A percentile compares a stretch with the other conserved stretches of the same genome.
Evolutionary conservation across 92 coral and sea anemone species (phyloP).

Genomic region (Parazoanthus swiftii): DNA sequence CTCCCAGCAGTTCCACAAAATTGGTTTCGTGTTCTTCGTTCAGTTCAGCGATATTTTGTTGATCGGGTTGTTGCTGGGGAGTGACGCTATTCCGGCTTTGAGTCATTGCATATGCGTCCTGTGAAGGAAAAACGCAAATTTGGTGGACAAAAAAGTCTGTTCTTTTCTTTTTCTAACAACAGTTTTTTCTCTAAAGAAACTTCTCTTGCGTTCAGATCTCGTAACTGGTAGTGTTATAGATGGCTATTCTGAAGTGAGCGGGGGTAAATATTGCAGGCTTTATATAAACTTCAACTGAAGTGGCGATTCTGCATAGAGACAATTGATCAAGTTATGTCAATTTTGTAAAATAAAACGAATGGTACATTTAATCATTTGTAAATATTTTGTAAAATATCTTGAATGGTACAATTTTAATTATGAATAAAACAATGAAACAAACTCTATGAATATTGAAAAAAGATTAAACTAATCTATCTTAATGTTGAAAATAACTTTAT

Average conservation of each 20-base stretch:
- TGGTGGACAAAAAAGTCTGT: not conserved
- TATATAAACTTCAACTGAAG: too few species aligned
- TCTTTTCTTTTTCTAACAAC: not conserved
- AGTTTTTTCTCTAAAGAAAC: not conserved
- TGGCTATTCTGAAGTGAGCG: not conserved
- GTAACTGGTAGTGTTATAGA: not conserved
- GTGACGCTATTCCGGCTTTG: not conserved
- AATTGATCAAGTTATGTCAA: too few species aligned
- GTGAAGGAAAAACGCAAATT: not conserved
- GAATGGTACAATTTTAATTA: not conserved
- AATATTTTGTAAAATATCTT: too few species aligned
- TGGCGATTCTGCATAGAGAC: not conserved
- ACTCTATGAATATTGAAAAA: too few species aligned
- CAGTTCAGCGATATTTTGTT: not conserved
- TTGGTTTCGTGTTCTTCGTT: not conserved
- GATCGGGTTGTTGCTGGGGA: not conserved
- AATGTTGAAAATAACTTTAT: too few species aligned
- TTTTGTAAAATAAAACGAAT: too few species aligned
- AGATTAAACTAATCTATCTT: too few species aligned
- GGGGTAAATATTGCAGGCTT: not conserved
- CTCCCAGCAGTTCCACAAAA: slow-evolving; percentile 18
- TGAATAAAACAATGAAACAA: not conserved
- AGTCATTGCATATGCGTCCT: not conserved
- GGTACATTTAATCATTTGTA: too few species aligned
- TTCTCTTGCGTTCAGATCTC: not conserved